phyloP scores from a whole-genome alignment of 2,113 vertebrate species.

The Abramis brama region DNA sequence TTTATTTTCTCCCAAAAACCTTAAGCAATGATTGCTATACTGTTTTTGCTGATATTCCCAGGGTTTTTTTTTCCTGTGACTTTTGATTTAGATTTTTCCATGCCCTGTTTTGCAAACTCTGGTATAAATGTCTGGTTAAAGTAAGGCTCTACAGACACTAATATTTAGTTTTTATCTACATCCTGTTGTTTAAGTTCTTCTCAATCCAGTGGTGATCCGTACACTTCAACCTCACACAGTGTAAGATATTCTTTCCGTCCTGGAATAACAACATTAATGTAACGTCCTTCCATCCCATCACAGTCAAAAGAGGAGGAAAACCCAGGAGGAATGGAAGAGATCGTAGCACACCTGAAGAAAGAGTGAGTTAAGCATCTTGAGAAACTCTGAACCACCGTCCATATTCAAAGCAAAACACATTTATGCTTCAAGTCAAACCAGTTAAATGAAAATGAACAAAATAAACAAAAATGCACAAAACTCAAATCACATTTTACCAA shows the following conservation, averaged over 20 bases:
- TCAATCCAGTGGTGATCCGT: constrained; percentile 20
- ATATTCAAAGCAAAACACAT: neutral
- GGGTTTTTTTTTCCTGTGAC: no score
- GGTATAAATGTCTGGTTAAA: no score
- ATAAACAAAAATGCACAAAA: no score
- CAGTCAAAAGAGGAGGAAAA: constrained; percentile 24
- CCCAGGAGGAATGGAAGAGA: constrained; percentile 35
- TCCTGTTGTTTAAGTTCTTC: neutral
- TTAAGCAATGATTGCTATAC: no score
- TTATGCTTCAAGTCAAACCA: neutral
- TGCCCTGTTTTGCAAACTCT: no score
- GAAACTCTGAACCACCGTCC: neutral
- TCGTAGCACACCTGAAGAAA: constrained; percentile 40
- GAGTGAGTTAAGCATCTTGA: neutral
- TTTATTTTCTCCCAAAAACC: no score
- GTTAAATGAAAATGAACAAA: neutral
- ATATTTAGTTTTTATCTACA: no score
- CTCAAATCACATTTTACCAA: no score
- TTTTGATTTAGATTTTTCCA: no score
- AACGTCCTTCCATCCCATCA: constrained; percentile 28
- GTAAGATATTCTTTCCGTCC: constrained; percentile 27
- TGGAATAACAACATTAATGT: constrained; percentile 48
- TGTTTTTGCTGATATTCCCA: no score
- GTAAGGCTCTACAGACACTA: no score
- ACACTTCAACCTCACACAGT: constrained; percentile 54